These are phyloP conservation scores for Bursaphelenchus okinawaensis DNA, from an alignment of 2,888 invertebrate species.

Conservation along the genomic window DNA sequence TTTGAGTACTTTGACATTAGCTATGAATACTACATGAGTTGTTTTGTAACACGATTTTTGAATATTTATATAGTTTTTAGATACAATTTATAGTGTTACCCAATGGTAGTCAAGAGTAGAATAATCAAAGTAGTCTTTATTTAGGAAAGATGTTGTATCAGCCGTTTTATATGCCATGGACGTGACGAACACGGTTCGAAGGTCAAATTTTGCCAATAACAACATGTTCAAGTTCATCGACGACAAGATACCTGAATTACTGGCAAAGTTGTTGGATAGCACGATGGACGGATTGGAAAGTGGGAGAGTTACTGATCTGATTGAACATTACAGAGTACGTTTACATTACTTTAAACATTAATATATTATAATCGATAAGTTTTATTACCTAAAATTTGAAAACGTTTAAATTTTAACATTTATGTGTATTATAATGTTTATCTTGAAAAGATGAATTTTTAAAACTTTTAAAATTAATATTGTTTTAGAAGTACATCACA, in stretches of 20 bases:
- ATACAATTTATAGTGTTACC: too few species aligned
- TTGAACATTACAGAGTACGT: conserved; percentile 41
- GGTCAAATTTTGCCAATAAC: neutral
- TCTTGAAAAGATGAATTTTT: too few species aligned
- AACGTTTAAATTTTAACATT: neutral
- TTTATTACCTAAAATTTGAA: too few species aligned
- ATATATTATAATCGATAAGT: neutral
- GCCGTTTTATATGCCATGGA: conserved; percentile 28
- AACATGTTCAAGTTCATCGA: neutral
- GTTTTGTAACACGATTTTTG: too few species aligned
- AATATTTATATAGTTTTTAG: too few species aligned
- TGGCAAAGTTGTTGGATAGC: conserved; percentile 35
- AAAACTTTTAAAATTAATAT: neutral
- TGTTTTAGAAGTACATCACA: conserved; percentile 37
- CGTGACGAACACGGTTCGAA: neutral
- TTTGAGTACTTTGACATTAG: too few species aligned
- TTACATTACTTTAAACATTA: neutral
- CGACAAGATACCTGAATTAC: conserved; percentile 17
- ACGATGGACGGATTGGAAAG: conserved; percentile 34
- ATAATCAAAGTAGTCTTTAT: neutral
- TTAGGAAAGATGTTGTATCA: conserved; percentile 24
- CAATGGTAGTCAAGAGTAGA: too few species aligned
- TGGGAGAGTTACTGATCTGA: conserved; percentile 34
- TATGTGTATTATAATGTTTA: too few species aligned
- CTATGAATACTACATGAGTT: too few species aligned